Percentiles rank a stretch among this genome's conserved stretches.
Conservation (phyloP, 2,113 vertebrate species). For the Alethe castanea region DNA sequence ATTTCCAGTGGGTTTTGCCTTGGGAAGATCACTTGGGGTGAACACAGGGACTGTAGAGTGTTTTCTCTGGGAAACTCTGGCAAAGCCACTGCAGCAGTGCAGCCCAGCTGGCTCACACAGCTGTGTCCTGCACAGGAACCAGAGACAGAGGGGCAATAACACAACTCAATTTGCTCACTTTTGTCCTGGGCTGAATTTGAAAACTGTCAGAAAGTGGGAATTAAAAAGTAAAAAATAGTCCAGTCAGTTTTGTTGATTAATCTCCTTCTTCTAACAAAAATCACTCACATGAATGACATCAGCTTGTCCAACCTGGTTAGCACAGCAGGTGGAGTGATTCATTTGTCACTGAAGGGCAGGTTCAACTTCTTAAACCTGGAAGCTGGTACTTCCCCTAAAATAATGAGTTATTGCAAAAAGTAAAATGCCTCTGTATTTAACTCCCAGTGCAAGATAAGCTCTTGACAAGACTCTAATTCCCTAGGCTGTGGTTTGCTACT, state of each 20-base stretch:
- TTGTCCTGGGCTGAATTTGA: background rate
- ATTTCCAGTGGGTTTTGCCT: background rate
- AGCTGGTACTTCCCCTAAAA: background rate
- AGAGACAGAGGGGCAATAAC: background rate
- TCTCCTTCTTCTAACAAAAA: background rate
- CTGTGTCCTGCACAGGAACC: background rate
- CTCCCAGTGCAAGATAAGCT: constrained; percentile 2
- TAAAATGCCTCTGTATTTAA: background rate
- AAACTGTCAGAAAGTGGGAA: background rate
- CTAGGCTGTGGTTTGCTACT: background rate
- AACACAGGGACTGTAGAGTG: no score
- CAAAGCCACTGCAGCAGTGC: background rate
- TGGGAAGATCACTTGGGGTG: background rate
- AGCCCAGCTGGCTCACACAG: background rate
- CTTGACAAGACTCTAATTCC: background rate
- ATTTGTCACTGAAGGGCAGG: background rate
- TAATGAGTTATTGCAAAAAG: background rate
- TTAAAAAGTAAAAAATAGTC: background rate
- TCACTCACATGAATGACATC: background rate
- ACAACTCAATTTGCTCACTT: background rate
- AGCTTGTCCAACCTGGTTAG: background rate
- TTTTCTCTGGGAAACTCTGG: background rate
- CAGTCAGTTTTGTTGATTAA: background rate
- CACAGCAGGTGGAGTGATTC: background rate
- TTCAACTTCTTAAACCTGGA: background rate